Evolutionary conservation across 2,888 invertebrate genomes (phyloP), one percentile per base, ranked within the genome.

Genomic region (Aproaerema taeniolella): DNA sequence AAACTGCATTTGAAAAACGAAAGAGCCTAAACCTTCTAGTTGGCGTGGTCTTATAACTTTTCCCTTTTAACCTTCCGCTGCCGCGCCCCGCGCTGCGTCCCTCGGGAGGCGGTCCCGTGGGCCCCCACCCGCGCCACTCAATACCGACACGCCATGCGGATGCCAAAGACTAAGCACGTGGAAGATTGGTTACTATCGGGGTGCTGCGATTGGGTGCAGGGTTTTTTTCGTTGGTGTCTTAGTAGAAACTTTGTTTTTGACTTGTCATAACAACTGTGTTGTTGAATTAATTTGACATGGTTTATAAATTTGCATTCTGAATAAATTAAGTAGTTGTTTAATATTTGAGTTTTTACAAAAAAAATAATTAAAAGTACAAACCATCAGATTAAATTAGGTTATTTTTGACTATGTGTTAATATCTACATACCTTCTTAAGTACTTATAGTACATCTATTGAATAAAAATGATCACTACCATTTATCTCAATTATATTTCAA

Each of bases 41-140:
- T n/a, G n/a, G 78, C 81, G 80, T 81, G 81, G 80, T 82, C 85
- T 85, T 85, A 82, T 83, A 83, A 85, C 83, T 85, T 85, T 83
- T 83, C 82, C 85, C 85, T 85, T 85, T 85, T 83, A 85, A 83
- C 85, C 85, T 85, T 85, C 81, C 77, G 70, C n/a, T 66, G 70
- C 68, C 62, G 61, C 64, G 56, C 54, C 46, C 47, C 46, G 34
- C 46, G 48, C 50, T 58, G 53, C 52, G 52, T 81, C 85, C 82
- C 82, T 67, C 68, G 87, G 86, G 86, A 85, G 87, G 87, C 87
- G 86, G 85, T 87, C 87, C 83, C 87, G 72, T 45, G 87, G 82
- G 86, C 74, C 67, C 55, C 41, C 67, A 67, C 72, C 79, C 81
- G 76, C 82, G 76, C 82, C 83, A 86, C 86, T 87, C 86, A 85